These are phyloP conservation scores for Meloidogyne floridensis DNA, from an alignment of 1,140 invertebrate species.

Conservation along the genomic window DNA sequence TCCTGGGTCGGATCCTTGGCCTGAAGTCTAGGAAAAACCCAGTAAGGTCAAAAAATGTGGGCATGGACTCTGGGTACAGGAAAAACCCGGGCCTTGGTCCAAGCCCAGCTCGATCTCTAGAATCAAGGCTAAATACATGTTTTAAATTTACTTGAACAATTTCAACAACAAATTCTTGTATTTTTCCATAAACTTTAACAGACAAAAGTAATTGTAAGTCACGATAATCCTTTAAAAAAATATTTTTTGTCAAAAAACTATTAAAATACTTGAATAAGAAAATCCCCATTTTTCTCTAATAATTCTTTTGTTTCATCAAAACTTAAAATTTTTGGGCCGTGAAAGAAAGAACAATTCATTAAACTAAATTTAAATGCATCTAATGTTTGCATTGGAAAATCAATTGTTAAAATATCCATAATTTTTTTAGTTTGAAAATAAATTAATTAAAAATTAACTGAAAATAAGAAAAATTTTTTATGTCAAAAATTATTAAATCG, in stretches of 20 bases:
- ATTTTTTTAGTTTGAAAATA: neutral
- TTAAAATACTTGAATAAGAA: constrained; percentile 22
- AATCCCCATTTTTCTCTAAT: constrained; percentile 19
- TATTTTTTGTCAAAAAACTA: neutral
- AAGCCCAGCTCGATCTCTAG: no score
- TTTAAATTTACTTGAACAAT: constrained; percentile 10
- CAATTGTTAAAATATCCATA: neutral
- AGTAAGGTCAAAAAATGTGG: no score
- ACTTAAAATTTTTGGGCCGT: neutral
- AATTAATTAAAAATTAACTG: neutral
- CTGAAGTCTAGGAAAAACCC: no score
- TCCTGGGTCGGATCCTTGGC: no score
- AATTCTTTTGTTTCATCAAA: constrained; percentile 19
- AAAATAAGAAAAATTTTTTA: no score
- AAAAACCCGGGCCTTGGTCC: no score
- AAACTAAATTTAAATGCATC: constrained; percentile 23
- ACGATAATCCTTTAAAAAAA: constrained; percentile 9
- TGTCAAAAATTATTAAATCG: no score
- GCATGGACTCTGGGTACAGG: no score
- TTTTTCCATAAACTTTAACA: constrained; percentile 18
- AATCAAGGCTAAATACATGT: no score
- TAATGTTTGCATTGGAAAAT: constrained; percentile 22
- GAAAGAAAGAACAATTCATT: constrained; percentile 26
- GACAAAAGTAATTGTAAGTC: constrained; percentile 20
- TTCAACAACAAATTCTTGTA: constrained; percentile 16